These are phyloP conservation scores for Pseudopleuronectes americanus DNA, from an alignment of 2,797 vertebrate genomes.

Conservation along the genomic window DNA sequence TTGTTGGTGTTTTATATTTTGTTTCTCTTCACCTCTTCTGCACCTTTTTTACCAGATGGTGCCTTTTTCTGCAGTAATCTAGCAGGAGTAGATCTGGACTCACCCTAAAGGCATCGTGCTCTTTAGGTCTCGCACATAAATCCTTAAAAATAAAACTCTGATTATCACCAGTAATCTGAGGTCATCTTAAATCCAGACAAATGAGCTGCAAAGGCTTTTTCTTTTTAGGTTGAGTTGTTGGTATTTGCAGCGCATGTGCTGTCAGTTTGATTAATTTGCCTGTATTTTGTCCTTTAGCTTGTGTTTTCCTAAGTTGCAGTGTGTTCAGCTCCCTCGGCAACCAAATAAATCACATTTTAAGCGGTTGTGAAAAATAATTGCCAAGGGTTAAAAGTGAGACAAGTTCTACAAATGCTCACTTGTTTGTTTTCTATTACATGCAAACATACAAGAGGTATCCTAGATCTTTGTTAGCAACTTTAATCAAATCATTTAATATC, in stretches of 20 bases:
- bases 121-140: background rate
- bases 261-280: background rate
- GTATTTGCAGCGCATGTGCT: background rate
- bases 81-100: background rate
- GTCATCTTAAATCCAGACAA: conserved; percentile 1
- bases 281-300: background rate
- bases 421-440: background rate
- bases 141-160: background rate
- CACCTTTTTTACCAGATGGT: conserved; percentile 40
- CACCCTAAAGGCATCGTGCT: background rate
- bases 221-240: background rate
- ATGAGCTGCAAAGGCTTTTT: background rate
- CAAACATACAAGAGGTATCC: background rate
- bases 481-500: background rate
- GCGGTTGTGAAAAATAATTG: background rate
- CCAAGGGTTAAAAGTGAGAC: background rate
- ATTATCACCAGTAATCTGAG: background rate
- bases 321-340: background rate
- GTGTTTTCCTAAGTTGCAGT: background rate
- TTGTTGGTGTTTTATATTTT: conserved; percentile 40
- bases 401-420: conserved; percentile 4
- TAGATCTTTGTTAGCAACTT: no score
- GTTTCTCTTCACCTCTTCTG: conserved; percentile 8
- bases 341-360: conserved; percentile 1
- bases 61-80: background rate